A percentile compares a stretch with the other conserved stretches of the same genome.
phyloP scores from a whole-genome alignment of 2,888 invertebrate genomes.

The Acleris sparsana region DNA sequence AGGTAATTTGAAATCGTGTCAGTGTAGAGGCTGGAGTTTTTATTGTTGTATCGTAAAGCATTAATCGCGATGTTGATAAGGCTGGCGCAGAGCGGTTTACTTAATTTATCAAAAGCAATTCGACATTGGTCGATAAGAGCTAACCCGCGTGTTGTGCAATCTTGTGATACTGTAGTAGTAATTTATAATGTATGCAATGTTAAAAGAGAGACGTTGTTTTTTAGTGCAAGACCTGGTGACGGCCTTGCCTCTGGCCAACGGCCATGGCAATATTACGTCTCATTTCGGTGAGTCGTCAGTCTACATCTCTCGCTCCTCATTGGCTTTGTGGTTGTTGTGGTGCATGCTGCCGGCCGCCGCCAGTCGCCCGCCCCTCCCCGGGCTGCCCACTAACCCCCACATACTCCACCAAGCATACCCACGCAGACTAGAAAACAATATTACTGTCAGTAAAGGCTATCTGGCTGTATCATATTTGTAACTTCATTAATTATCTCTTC shows the following conservation, averaged over 20 bases:
- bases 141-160: slow-evolving; percentile 38
- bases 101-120: slow-evolving; percentile 47
- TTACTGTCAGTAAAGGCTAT: slow-evolving; percentile 18
- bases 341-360: slow-evolving; percentile 73
- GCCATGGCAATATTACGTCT: slow-evolving; percentile 82
- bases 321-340: slow-evolving; percentile 80
- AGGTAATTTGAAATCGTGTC: slow-evolving; percentile 14
- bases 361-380: slow-evolving; percentile 46
- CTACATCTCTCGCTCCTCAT: slow-evolving; percentile 72
- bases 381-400: slow-evolving; percentile 60
- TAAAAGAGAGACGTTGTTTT: slow-evolving; percentile 82
- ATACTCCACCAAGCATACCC: slow-evolving; percentile 10
- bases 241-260: slow-evolving; percentile 83
- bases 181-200: slow-evolving; percentile 66
- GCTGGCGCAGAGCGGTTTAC: slow-evolving; percentile 36
- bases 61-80: slow-evolving; percentile 45
- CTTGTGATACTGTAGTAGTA: slow-evolving; percentile 52
- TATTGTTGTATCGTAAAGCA: slow-evolving; percentile 22
- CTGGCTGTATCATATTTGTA: slow-evolving; percentile 17
- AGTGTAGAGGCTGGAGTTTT: slow-evolving; percentile 14
- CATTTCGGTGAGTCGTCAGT: slow-evolving; percentile 83
- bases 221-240: slow-evolving; percentile 84
- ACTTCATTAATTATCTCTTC: slow-evolving; percentile 25
- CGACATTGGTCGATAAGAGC: slow-evolving; percentile 44
- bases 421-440: slow-evolving; percentile 4